Percentiles rank a stretch among this genome's conserved stretches.
phyloP scores from a whole-genome alignment of 1,140 invertebrate genomes.

The Bombus picipes region DNA sequence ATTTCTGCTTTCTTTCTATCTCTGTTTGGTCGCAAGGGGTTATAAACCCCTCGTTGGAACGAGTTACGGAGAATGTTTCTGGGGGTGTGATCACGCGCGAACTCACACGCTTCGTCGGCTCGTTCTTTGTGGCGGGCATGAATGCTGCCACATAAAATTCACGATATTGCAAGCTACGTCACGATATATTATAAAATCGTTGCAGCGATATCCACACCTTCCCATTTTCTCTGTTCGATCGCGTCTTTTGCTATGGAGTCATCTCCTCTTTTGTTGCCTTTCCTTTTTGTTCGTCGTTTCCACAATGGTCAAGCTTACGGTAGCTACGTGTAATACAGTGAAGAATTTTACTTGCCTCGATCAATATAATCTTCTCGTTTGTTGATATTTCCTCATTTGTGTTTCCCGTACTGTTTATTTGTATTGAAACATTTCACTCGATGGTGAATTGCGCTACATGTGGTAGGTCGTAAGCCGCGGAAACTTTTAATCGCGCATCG shows the following conservation, averaged over 20 bases:
- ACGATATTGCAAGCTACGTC: conserved; percentile 30
- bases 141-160: conserved; percentile 27
- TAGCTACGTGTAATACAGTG: background rate
- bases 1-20: background rate
- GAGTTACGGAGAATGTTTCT: background rate
- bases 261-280: too few relatives aligned
- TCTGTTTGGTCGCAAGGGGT: background rate
- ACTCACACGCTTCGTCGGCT: background rate
- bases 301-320: background rate
- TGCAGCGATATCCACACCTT: background rate
- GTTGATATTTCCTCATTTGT: background rate
- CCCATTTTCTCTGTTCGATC: background rate
- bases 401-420: background rate
- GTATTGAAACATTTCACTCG: background rate
- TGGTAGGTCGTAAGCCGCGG: too few relatives aligned
- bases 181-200: conserved; percentile 27
- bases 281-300: background rate
- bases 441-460: background rate
- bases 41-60: conserved; percentile 10
- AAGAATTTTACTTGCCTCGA: background rate
- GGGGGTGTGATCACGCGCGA: background rate
- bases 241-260: background rate
- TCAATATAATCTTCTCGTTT: background rate
- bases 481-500: background rate
- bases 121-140: conserved; percentile 16